Evolutionary conservation across 2,888 invertebrate genomes (phyloP), one percentile per base, ranked within the genome.

Genomic region (Watsonalla binaria): DNA sequence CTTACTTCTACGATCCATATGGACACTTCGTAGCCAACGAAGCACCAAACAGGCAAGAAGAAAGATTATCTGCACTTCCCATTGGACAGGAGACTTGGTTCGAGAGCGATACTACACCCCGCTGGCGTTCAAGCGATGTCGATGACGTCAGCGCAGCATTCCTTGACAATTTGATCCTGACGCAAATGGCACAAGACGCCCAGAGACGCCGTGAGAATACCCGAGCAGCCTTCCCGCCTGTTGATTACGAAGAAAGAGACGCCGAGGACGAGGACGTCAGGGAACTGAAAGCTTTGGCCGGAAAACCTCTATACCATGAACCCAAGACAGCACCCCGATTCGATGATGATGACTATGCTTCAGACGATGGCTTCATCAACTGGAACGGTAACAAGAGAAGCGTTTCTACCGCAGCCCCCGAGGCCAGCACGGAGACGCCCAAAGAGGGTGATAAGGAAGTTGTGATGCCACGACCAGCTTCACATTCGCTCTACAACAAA

Each of bases 61-160:
- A 93, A 70, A 83, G 93, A 51, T 90, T 93, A 68, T 92, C 92
- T 46, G 86, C 92, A 11, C 84, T 93, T 42, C 93, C 93, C 0
- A 92, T 93, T 34, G 93, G 93, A n/a, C 93, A 94, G 69, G 94
- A 94, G 74, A 93, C 93, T 13, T 92, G 93, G 88, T 94, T 92
- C 62, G 93, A 93, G 73, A 92, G 90, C 60, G 92, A 92, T 59
- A 71, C 81, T 52, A 73, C 80, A 57, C 84, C 86, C 54, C 84
- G 78, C 60, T 91, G 86, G 87, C 84, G 82, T 54, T 70, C 83
- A 53, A 87, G 78, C 67, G 86, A 87, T 57, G 80, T 84, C 47
- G 91, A 91, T 80, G 90, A 84, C 78, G 92, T 88, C 74, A 94
- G 92, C 74, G 93, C 93, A 53, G 93, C 93, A 51, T 94, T 94